A percentile compares a stretch with the other conserved stretches of the same genome.
phyloP scores from a whole-genome alignment of 2,888 invertebrate genomes.

The Brachypterus glaber region DNA sequence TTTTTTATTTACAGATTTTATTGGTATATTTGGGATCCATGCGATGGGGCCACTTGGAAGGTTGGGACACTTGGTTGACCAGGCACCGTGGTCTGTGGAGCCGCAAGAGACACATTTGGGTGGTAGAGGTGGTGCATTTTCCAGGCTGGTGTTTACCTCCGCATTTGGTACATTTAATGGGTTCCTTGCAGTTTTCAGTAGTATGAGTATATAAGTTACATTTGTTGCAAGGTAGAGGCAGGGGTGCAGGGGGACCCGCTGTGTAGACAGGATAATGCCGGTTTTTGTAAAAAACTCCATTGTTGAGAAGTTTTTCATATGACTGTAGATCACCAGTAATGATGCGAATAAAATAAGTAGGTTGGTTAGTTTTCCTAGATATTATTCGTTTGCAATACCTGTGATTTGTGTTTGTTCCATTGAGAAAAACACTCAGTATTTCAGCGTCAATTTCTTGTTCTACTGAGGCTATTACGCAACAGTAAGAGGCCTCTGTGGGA shows the following conservation, averaged over 20 bases:
- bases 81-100: constrained; percentile 12
- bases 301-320: constrained; percentile 10
- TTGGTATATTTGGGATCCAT: constrained; percentile 11
- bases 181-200: constrained; percentile 5
- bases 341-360: constrained; percentile 5
- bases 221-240: constrained; percentile 7
- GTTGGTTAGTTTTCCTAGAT: constrained; percentile 3
- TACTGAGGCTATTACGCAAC: constrained; percentile 4
- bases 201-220: constrained; percentile 8
- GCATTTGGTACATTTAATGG: constrained; percentile 6
- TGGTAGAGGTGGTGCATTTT: constrained; percentile 4
- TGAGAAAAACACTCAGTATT: constrained; percentile 2
- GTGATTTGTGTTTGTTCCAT: constrained; percentile 3
- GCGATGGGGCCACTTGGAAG: constrained; percentile 10
- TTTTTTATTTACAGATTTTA: constrained; percentile 11
- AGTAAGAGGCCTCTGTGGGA: too few species aligned
- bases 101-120: constrained; percentile 12
- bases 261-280: constrained; percentile 3
- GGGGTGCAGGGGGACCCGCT: constrained; percentile 5
- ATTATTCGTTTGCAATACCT: constrained; percentile 9
- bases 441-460: constrained; percentile 5
- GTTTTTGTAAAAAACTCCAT: too few species aligned
- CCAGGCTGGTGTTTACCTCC: constrained; percentile 7
- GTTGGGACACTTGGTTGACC: constrained; percentile 12
- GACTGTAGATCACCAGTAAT: constrained; percentile 6